Percentiles rank a stretch among this genome's conserved stretches.
Evolutionary conservation across 2,797 vertebrate genomes (phyloP).

Genomic region (Austrolebias charrua): DNA sequence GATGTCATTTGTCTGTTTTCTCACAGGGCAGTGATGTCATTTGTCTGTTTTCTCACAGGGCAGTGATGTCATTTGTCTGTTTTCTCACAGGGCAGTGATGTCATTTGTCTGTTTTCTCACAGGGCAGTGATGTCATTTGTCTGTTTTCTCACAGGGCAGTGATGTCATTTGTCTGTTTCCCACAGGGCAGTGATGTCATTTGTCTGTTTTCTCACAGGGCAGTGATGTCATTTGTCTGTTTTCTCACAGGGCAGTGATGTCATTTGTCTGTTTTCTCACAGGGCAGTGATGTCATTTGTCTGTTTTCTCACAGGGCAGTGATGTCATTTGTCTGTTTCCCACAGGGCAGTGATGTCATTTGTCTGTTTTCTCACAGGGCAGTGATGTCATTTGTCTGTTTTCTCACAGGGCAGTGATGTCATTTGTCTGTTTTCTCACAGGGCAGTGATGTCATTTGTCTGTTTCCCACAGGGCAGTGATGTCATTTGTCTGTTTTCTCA

Average conservation of each 20-base stretch:
- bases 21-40: constrained; percentile 85
- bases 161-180: constrained; percentile 74
- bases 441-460: constrained; percentile 82
- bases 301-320: constrained; percentile 77
- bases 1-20: constrained; percentile 75
- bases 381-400: constrained; percentile 78
- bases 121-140: constrained; percentile 85
- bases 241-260: constrained; percentile 85
- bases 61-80: constrained; percentile 81
- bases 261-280: constrained; percentile 41
- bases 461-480: constrained; percentile 84
- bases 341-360: constrained; percentile 85
- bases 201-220: constrained; percentile 66
- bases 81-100: constrained; percentile 86
- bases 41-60: constrained; percentile 62
- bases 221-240: constrained; percentile 80
- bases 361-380: constrained; percentile 70
- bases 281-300: constrained; percentile 83
- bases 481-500: constrained; percentile 44
- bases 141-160: constrained; percentile 76
- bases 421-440: constrained; percentile 52
- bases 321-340: constrained; percentile 72
- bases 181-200: constrained; percentile 85
- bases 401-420: constrained; percentile 85
- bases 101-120: constrained; percentile 18